Evolutionary conservation across 2,888 invertebrate genomes (phyloP), one percentile per base, ranked within the genome.

Genomic region (Diplolepis rosae): DNA sequence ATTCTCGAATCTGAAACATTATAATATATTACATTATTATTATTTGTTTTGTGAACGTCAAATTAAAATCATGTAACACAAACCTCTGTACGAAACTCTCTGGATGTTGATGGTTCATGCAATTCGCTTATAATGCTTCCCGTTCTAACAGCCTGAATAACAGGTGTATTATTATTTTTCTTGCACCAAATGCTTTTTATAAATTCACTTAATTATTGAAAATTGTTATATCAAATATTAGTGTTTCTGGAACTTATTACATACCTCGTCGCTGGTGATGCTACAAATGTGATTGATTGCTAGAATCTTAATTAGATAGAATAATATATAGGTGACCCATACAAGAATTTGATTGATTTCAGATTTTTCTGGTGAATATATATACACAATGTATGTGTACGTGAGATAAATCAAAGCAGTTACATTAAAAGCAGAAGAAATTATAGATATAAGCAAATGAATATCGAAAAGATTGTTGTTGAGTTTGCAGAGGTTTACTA

Each of bases 121-220:
- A 84, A 69, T 30, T 82, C 79, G 50, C 79, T 82, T 6, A 84
- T 76, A 4, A 84, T 75, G 4, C 80, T 76, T 4, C 83, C 84
- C 11, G 79, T 81, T 32, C 73, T 71, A 2, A 66, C 67, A 0
- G 81, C 80, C 84, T 84, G 68, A 27, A 27, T 24, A 51, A 18
- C 22, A 11, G 1, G 7, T 51, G 15, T 0, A 18, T 3, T 18
- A 45, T 0, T 7, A 45, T 18, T 1, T 3, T 45, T 45, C 9
- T 5, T n/a, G n/a, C 7, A 1, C 18, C 2, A 45, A n/a, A n/a
- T n/a, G n/a, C n/a, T 45, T 45, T 45, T 7, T 15, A 45, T 15
- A 45, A 5, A 45, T 18, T 15, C n/a, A 7, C 7, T 15, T 42
- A 42, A 4, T 50, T 50, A 22, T 3, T 50, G 7, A 1, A 27